Evolutionary conservation across 2,113 vertebrate species (phyloP).

Genomic region (Argyrosomus japonicus): DNA sequence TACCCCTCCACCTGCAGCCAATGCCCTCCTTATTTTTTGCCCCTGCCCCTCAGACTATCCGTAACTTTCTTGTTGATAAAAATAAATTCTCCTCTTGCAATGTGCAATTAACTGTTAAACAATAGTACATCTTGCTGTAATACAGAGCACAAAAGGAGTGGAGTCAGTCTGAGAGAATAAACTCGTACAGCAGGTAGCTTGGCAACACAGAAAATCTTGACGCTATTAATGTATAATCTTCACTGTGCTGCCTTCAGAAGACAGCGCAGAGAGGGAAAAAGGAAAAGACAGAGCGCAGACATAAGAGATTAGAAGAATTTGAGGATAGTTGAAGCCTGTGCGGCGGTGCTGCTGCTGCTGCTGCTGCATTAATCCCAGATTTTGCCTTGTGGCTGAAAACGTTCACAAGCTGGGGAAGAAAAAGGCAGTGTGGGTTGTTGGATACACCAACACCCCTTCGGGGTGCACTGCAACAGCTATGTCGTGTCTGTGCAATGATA

Average conservation of each 20-base stretch:
- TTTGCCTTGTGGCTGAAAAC: conserved; percentile 26
- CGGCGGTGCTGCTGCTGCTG: not conserved
- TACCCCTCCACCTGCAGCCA: not conserved
- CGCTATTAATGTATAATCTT: conserved; percentile 19
- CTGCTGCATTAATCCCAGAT: conserved; percentile 10
- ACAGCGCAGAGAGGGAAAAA: not conserved
- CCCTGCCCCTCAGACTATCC: not conserved
- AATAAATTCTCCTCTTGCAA: not conserved
- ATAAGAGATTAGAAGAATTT: conserved; percentile 18
- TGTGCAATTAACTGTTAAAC: not conserved
- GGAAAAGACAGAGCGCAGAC: not conserved
- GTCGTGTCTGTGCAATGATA: conserved; percentile 3
- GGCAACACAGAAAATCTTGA: conserved; percentile 17
- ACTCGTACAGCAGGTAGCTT: conserved; percentile 1
- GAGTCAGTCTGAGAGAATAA: not conserved
- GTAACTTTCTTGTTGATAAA: not conserved
- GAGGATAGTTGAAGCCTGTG: conserved; percentile 16
- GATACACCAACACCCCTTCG: not conserved
- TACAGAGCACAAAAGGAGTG: not conserved
- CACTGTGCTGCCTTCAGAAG: not conserved
- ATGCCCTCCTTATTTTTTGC: not conserved
- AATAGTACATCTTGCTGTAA: not conserved
- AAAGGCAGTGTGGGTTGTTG: conserved; percentile 21
- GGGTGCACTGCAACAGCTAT: conserved; percentile 9
- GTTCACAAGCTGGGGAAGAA: conserved; percentile 29